Conservation (phyloP, 2,113 vertebrate genomes). For the Oophaga pumilio region DNA sequence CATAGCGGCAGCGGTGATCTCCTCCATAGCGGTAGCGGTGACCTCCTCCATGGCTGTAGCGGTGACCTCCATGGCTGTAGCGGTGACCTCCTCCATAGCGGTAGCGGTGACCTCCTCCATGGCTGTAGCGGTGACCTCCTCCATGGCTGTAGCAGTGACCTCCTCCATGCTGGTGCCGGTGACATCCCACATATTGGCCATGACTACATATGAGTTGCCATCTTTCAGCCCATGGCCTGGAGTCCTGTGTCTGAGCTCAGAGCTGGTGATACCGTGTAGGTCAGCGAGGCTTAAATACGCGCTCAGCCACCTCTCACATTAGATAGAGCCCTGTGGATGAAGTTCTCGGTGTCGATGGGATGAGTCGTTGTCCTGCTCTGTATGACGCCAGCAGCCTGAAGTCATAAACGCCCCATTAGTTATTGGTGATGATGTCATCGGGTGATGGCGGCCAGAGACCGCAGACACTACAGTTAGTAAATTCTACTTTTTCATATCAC, state of each 20-base stretch:
- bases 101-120: too few relatives aligned
- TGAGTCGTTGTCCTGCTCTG: not conserved
- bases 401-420: not conserved
- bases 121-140: too few relatives aligned
- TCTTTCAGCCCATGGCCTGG: too few relatives aligned
- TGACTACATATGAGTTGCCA: too few relatives aligned
- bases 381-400: conserved; percentile 17
- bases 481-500: not conserved
- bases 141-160: too few relatives aligned
- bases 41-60: too few relatives aligned
- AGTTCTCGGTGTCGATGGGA: not conserved
- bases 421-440: conserved; percentile 21
- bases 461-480: not conserved
- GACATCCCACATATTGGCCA: too few relatives aligned
- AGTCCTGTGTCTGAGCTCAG: not conserved
- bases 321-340: not conserved
- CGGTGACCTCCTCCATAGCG: too few relatives aligned
- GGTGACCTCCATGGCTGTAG: too few relatives aligned
- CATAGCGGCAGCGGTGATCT: too few relatives aligned
- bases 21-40: too few relatives aligned
- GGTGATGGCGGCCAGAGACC: not conserved
- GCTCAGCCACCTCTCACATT: not conserved
- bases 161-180: too few relatives aligned
- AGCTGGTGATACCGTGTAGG: not conserved
- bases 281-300: not conserved